Base-by-base conservation (phyloP, 2,888 invertebrate genomes). In the Sphinx pinastri region DNA sequence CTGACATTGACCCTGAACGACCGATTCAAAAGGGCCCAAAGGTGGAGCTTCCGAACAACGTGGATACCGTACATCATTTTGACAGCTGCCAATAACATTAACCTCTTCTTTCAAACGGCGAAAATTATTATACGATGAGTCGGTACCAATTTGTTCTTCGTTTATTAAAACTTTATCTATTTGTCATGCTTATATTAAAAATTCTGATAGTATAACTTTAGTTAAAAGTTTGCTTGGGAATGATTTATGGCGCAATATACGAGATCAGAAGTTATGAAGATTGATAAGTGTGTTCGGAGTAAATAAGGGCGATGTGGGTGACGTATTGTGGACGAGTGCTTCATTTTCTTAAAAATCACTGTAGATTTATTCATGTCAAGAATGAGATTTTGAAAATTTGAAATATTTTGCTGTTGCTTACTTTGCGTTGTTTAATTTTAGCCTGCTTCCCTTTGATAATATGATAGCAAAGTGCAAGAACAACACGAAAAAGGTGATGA, bases 31-130 rank as follows among this genome's bases (percentile, higher is more conserved):
- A 19, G 47, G 49, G 47, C 19, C 7, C 7, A 14, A 55, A 75
- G 75, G 80, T 75, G 73, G 75, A 71, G 76, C 74, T 74, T 73
- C 58, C n/a, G 19, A 16, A 16, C 16, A 68, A 49, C 25, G 38
- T 63, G 60, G 77, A 79, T 80, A 77, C 84, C 86, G 81, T 89
- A 82, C 81, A 89, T 91, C 89, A 91, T 84, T 78, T 77, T 79
- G 87, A 86, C 87, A 88, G 86, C 86, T 90, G 90, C 83, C 90
- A 89, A 89, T 89, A 88, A 81, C 88, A 88, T 80, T 84, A 83
- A 84, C 85, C 83, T 89, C 84, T 84, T 84, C 84, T 83, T 84
- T 81, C 81, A 84, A 84, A 83, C 77, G 76, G 78, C 79, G 78
- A 80, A 84, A 87, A 80, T 81, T 79, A 77, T 78, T 79, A 77